Conservation (phyloP, 1,140 invertebrate species). For the Heliconius melpomene region DNA sequence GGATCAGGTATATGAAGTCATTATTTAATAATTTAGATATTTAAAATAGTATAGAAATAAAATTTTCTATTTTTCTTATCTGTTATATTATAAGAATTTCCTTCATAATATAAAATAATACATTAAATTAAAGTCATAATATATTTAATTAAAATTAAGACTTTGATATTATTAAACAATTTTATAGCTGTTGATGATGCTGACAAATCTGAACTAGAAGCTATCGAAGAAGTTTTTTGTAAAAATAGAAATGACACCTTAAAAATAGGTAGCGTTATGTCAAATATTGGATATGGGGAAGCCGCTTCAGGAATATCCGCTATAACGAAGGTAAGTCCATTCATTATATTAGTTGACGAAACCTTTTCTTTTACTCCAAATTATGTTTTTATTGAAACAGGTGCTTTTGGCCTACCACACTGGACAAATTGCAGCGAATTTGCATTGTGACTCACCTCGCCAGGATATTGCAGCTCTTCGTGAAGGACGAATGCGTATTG, state of each 20-base stretch:
- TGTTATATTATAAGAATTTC: too few relatives aligned
- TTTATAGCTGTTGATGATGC: slow-evolving; percentile 74
- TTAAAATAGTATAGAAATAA: too few relatives aligned
- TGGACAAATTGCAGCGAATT: slow-evolving; percentile 46
- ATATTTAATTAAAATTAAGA: too few relatives aligned
- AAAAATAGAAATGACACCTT: slow-evolving; percentile 80
- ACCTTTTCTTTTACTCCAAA: too few relatives aligned
- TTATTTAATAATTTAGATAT: too few relatives aligned
- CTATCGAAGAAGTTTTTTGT: slow-evolving; percentile 62
- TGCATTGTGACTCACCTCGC: slow-evolving; percentile 46
- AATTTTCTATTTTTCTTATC: too few relatives aligned
- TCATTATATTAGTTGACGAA: background rate
- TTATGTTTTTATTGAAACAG: slow-evolving; percentile 25
- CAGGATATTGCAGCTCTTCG: slow-evolving; percentile 43
- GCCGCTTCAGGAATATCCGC: slow-evolving; percentile 83
- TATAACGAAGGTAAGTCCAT: slow-evolving; percentile 79
- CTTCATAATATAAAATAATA: too few relatives aligned
- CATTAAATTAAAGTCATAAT: too few relatives aligned
- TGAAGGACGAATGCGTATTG: slow-evolving; percentile 47
- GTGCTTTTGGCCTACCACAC: slow-evolving; percentile 54
- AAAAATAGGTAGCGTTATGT: slow-evolving; percentile 87
- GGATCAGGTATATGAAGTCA: slow-evolving; percentile 80
- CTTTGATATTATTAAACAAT: background rate
- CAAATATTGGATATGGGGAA: slow-evolving; percentile 88
- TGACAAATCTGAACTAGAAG: slow-evolving; percentile 58